A percentile compares a stretch with the other conserved stretches of the same genome.
phyloP scores from a whole-genome alignment of 1,140 invertebrate genomes.

The Bacillus rossius region DNA sequence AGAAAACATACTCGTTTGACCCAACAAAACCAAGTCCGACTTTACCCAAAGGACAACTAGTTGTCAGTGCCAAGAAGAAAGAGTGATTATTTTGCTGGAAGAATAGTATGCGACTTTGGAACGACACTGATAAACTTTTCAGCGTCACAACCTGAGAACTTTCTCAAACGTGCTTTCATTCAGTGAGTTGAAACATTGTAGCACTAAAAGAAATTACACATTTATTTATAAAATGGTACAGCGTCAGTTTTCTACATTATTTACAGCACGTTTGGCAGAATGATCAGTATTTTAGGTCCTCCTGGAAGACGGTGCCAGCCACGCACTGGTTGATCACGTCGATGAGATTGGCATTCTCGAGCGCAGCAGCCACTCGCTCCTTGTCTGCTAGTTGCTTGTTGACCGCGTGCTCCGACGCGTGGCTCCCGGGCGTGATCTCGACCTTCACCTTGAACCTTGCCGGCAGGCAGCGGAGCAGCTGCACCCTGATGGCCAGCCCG shows the following conservation, averaged over 20 bases:
- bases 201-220: no score
- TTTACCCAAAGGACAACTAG: neutral
- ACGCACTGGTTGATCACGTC: conserved; percentile 95
- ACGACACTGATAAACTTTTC: no score
- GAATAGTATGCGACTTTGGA: no score
- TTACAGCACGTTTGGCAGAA: no score
- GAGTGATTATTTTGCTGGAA: no score
- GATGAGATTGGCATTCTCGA: conserved; percentile 88
- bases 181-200: no score
- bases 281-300: no score
- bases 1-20: conserved; percentile 83
- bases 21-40: conserved; percentile 52
- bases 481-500: conserved; percentile 81
- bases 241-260: no score
- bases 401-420: conserved; percentile 85
- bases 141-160: no score
- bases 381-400: conserved; percentile 99
- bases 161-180: no score
- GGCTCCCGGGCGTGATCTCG: conserved; percentile 86
- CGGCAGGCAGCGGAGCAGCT: conserved; percentile 83
- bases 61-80: conserved; percentile 14
- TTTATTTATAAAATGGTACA: no score
- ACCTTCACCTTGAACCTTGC: conserved; percentile 80
- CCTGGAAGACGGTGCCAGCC: conserved; percentile 11
- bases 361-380: conserved; percentile 93